Evolutionary conservation across 2,113 vertebrate species (phyloP), one percentile per base, ranked within the genome.

Genomic region (Pterocles orientalis): DNA sequence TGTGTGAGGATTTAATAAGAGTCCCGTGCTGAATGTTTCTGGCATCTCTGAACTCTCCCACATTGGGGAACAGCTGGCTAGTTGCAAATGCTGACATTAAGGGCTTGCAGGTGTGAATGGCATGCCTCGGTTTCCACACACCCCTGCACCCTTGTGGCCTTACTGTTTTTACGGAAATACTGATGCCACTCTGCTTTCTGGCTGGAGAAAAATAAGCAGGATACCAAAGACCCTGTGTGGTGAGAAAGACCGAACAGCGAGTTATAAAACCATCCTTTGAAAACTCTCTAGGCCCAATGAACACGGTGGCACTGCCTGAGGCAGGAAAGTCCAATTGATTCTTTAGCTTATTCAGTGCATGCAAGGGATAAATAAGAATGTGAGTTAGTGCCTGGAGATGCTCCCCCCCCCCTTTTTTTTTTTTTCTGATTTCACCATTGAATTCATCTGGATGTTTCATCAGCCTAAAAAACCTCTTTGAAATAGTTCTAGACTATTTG

Each of bases 161-260:
- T 85, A 56, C 45, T n/a, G 84, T 94, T 96, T 71, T 91, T 84
- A 82, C 78, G 64, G 96, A 94, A 89, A 97, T 77, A 66, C 31
- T 87, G 95, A 97, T 92, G 90, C 97, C 97, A 95, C 90, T 91
- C 61, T 87, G 54, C 72, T 94, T 93, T 93, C 97, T 94, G 79
- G 45, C 64, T 86, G 54, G 60, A 77, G 69, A 80, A 94, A 91
- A 39, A 50, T 91, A 62, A 90, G 62, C 77, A 82, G 75, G 84
- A 97, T 95, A 92, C 90, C 96, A 97, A 90, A 97, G 90, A 84
- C 78, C 39, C 77, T 93, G 78, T 66, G 89, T 94, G 93, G 72
- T 91, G 95, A 69, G 71, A 94, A 94, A 24, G 78, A 86, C 85
- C 34, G 34, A 95, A 90, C 54, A 54, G 75, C 71, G 90, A 45